A percentile compares a stretch with the other conserved stretches of the same genome.
Evolutionary conservation across 2,888 invertebrate genomes (phyloP).

Genomic region (Laspeyria flexula): DNA sequence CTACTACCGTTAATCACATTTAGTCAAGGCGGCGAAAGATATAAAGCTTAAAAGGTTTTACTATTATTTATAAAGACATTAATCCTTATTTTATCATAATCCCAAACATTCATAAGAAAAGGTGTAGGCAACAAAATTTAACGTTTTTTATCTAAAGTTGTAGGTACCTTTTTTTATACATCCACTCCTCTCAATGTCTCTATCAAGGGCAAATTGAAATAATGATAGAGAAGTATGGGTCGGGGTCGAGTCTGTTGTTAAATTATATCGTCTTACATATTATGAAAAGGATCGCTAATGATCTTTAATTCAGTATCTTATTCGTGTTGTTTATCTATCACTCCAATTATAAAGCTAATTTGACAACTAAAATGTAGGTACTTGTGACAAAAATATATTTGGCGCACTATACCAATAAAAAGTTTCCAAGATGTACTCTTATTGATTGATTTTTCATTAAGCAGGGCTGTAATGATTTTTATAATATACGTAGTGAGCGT

Average conservation of each 20-base stretch:
- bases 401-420: not conserved
- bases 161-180: conserved; percentile 40
- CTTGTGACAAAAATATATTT: too few species aligned
- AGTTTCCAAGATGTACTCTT: not conserved
- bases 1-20: too few species aligned
- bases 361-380: too few species aligned
- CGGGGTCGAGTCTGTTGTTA: conserved; percentile 24
- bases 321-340: not conserved
- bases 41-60: not conserved
- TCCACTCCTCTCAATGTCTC: conserved; percentile 59
- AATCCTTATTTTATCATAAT: conserved; percentile 16
- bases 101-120: conserved; percentile 25
- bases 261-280: conserved; percentile 15
- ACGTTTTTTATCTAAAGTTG: conserved; percentile 34
- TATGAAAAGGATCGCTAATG: conserved; percentile 28
- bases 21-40: too few species aligned
- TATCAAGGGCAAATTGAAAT: conserved; percentile 70
- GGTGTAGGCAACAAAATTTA: conserved; percentile 28
- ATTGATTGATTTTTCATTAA: conserved; percentile 20
- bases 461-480: conserved; percentile 18
- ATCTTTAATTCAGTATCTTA: conserved; percentile 22
- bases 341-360: too few species aligned
- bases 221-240: conserved; percentile 57
- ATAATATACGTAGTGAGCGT: conserved; percentile 31
- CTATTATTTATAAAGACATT: conserved; percentile 1